Evolutionary conservation across 2,888 invertebrate species (phyloP), one percentile per base, ranked within the genome.

Genomic region (Antheraea assamensis): DNA sequence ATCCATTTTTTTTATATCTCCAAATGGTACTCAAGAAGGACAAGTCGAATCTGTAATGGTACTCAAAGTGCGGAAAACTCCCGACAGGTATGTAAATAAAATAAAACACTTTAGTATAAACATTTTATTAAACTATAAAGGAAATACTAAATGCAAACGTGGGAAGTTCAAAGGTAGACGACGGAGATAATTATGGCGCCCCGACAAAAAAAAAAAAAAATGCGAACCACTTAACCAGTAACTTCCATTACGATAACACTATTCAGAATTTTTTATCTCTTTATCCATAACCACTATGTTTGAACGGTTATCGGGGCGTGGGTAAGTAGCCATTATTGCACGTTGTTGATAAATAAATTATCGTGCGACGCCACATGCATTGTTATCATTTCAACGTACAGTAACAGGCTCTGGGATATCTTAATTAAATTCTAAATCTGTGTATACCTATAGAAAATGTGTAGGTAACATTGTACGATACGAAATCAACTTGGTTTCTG

Each of bases 221-320:
- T 68, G 68, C 68, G 68, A 35, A 35, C 68, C 68, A 68, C 35
- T 68, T 68, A 68, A 35, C 35, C 35, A 21, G n/a, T 35, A 68
- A 68, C 68, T 68, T 35, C 68, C 49, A 71, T 74, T 71, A 71
- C 66, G 74, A 74, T 74, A 74, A 74, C 71, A 74, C 35, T 71
- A 74, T 71, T 74, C 66, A 71, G 66, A 30, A 58, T 70, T 71
- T 52, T 64, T 71, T 74, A 74, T 71, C 74, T 71, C 64, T 58
- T 73, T 74, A 74, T 74, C 71, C 71, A 49, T 30, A 64, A 55
- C 35, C 35, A 71, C 35, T 13, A 35, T 58, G 71, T 71, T 71
- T 15, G 35, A 66, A 27, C 61, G 27, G 66, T 71, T 74, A 74
- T 74, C 74, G 52, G 27, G 52, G 71, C 68, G 64, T 71, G 71